Evolutionary conservation across 2,113 vertebrate species (phyloP).

Genomic region (Forbesichthys papilliferus): DNA sequence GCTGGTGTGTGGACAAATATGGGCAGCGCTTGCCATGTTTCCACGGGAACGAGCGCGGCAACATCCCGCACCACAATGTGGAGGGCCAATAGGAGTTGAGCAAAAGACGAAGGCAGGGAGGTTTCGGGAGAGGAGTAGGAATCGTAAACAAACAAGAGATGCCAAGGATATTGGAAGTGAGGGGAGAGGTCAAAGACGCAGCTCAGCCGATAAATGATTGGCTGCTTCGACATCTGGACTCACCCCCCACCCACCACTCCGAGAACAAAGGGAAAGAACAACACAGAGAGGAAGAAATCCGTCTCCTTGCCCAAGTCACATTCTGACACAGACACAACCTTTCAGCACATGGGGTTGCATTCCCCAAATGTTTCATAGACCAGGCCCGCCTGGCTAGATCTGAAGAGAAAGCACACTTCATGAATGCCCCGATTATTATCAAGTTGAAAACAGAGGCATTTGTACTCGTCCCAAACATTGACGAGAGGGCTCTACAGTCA

Average conservation of each 20-base stretch:
- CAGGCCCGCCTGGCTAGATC: conserved; percentile 10
- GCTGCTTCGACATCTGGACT: conserved; percentile 66
- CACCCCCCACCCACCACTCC: conserved; percentile 39
- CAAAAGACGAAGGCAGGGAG: conserved; percentile 46
- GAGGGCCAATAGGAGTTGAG: conserved; percentile 82
- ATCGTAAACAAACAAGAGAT: conserved; percentile 57
- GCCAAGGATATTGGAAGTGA: conserved; percentile 54
- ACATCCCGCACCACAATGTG: conserved; percentile 82
- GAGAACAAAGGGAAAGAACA: conserved; percentile 43
- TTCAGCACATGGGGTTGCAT: conserved; percentile 32
- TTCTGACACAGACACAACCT: conserved; percentile 13
- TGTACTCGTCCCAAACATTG: conserved; percentile 24
- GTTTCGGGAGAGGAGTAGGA: conserved; percentile 49
- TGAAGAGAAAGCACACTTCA: conserved; percentile 30
- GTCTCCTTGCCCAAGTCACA: conserved; percentile 27
- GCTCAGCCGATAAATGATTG: conserved; percentile 58
- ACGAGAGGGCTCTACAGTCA: conserved; percentile 38
- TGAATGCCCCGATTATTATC: conserved; percentile 18
- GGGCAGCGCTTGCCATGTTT: conserved; percentile 87
- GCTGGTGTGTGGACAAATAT: conserved; percentile 96
- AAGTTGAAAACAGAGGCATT: conserved; percentile 28
- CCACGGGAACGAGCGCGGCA: conserved; percentile 80
- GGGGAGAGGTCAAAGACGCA: conserved; percentile 62
- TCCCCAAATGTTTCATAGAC: conserved; percentile 53
- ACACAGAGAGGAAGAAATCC: conserved; percentile 12